Evolutionary conservation across 2,888 invertebrate genomes (phyloP).

Genomic region (Glaucopsyche alexis): DNA sequence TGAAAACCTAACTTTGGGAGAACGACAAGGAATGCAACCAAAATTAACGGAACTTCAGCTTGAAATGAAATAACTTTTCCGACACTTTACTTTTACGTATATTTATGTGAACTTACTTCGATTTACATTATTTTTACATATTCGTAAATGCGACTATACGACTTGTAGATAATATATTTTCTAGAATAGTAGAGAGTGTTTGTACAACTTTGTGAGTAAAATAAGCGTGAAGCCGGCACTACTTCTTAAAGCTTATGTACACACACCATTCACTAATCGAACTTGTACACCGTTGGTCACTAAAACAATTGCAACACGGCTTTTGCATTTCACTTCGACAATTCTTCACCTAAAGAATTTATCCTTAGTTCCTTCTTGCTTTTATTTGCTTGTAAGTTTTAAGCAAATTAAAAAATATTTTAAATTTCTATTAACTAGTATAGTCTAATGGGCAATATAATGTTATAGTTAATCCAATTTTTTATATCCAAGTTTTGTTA

Average conservation of each 20-base stretch:
- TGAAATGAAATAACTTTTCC: slow-evolving; percentile 7
- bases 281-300: not conserved
- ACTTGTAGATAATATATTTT: too few relatives aligned
- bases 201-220: not conserved
- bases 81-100: not conserved
- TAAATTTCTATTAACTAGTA: not conserved
- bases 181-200: too few relatives aligned
- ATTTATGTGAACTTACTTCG: too few relatives aligned
- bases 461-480: too few relatives aligned
- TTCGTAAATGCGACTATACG: too few relatives aligned
- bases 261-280: not conserved
- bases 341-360: not conserved
- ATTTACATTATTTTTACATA: too few relatives aligned
- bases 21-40: not conserved
- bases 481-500: too few relatives aligned
- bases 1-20: not conserved
- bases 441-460: too few relatives aligned
- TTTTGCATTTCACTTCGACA: slow-evolving; percentile 1
- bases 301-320: not conserved
- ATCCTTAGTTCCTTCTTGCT: not conserved
- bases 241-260: slow-evolving; percentile 1
- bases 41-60: not conserved
- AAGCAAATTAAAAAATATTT: not conserved
- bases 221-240: not conserved
- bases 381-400: not conserved